Evolutionary conservation across 2,888 invertebrate species (phyloP), one percentile per base, ranked within the genome.

Genomic region (Torymus aiolomorphi): DNA sequence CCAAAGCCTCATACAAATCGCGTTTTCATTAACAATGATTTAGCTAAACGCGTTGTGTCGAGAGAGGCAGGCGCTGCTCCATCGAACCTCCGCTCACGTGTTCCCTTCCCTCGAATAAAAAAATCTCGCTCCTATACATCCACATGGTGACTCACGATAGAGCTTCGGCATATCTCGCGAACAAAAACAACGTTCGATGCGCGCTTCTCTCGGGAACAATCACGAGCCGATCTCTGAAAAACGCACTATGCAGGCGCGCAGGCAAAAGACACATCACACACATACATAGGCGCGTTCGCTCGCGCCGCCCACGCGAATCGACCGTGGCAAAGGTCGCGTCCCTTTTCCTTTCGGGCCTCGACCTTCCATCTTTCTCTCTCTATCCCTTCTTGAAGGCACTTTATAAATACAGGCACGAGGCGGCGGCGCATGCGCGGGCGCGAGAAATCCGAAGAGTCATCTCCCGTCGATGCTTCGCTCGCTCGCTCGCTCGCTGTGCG

Each of bases 381-480:
- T 16, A 62, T 20, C 56, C 72, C n/a, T 63, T 73, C 72, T 71
- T 59, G 67, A 42, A 42, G 56, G 57, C 52, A 72, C 62, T 80
- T 80, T 75, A 79, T 79, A 79, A 75, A 80, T 70, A 79, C 52
- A 70, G 4, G 20, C n/a, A 42, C 20, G 49, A 49, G 61, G 52
- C 73, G 67, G 20, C 52, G 52, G 57, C 51, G 18, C n/a, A n/a
- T n/a, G 67, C 24, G 51, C 42, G 49, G 16, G 67, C 80, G 66
- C 80, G 72, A 80, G 80, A 80, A 80, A 80, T 80, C 80, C 76
- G 63, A 72, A 72, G 80, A 80, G 80, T 80, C 80, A 80, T 80
- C 80, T 71, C 69, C 54, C 67, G 59, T 59, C 66, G 51, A 62
- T n/a, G 24, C 24, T 51, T 16, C 18, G 8, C 65, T 13, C 49